Evolutionary conservation across 2,888 invertebrate genomes (phyloP).

Genomic region (Pedicia rivosa): DNA sequence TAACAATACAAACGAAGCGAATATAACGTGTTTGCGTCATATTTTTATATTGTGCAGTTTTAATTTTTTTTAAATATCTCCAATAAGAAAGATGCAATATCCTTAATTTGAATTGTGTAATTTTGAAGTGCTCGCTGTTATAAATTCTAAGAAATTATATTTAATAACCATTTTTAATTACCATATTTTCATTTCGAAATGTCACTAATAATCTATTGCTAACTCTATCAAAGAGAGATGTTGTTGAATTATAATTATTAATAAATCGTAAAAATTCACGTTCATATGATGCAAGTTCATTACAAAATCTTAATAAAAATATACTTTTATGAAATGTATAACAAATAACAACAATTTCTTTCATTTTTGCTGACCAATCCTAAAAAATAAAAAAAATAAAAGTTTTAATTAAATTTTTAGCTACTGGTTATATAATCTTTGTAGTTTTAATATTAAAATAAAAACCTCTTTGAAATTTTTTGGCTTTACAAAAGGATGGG

Average conservation of each 20-base stretch:
- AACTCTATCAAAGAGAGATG: constrained; percentile 48
- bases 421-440: constrained; percentile 3
- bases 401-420: neutral
- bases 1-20: no score
- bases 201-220: constrained; percentile 52
- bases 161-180: constrained; percentile 24
- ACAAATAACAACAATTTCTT: constrained; percentile 48
- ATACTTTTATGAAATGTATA: constrained; percentile 56
- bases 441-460: constrained; percentile 7
- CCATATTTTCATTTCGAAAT: constrained; percentile 58
- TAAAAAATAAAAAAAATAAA: constrained; percentile 13
- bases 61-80: constrained; percentile 1
- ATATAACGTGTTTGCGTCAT: no score
- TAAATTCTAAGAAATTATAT: no score
- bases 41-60: neutral
- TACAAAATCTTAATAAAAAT: constrained; percentile 52
- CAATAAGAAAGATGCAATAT: no score
- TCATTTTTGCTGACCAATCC: constrained; percentile 45
- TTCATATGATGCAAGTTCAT: constrained; percentile 47
- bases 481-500: constrained; percentile 45
- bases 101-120: no score
- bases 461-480: constrained; percentile 32
- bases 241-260: constrained; percentile 56
- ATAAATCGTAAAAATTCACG: constrained; percentile 47
- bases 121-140: no score